These are phyloP conservation scores for Dreissena polymorpha DNA, from an alignment of 1,140 invertebrate genomes.

Conservation along the genomic window DNA sequence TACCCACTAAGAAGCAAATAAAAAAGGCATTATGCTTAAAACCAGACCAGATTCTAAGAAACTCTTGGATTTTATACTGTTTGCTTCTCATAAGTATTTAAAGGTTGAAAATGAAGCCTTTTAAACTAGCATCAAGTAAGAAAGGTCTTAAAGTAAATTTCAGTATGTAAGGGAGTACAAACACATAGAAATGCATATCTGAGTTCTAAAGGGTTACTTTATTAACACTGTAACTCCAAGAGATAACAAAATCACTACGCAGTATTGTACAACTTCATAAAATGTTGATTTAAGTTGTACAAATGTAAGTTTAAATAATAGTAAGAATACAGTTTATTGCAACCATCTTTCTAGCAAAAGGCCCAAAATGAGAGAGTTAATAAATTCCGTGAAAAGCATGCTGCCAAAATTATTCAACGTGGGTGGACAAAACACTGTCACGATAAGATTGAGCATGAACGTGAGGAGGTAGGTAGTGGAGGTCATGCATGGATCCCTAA, in stretches of 20 bases:
- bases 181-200: too few relatives aligned
- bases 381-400: slow-evolving; percentile 68
- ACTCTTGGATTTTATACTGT: too few relatives aligned
- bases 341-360: background rate
- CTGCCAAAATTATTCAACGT: slow-evolving; percentile 74
- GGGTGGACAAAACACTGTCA: slow-evolving; percentile 67
- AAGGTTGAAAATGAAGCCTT: too few relatives aligned
- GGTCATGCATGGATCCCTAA: background rate
- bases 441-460: slow-evolving; percentile 60
- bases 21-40: too few relatives aligned
- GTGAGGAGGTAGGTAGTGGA: slow-evolving; percentile 65
- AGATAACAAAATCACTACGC: background rate
- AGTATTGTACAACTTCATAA: background rate
- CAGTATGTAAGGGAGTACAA: too few relatives aligned
- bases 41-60: too few relatives aligned
- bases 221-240: background rate
- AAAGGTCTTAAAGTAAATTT: too few relatives aligned
- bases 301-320: background rate
- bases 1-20: too few relatives aligned
- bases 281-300: background rate
- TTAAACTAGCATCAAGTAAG: too few relatives aligned
- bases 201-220: too few relatives aligned
- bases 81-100: too few relatives aligned
- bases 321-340: background rate
- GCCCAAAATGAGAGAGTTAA: slow-evolving; percentile 61